Evolutionary conservation across 2,113 vertebrate species (phyloP).

Genomic region (Halcyon senegalensis): DNA sequence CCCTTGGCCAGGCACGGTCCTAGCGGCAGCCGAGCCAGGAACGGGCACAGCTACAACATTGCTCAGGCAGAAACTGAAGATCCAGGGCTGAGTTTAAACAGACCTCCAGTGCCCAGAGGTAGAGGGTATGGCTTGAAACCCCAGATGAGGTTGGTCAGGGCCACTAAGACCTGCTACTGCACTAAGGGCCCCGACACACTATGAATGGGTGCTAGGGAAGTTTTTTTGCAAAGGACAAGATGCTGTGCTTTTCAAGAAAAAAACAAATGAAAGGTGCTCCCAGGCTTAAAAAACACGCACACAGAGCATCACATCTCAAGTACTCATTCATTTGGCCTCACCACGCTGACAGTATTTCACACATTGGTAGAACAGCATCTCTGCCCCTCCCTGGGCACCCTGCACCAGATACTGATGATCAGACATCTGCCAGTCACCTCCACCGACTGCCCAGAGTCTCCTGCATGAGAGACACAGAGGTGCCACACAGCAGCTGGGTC

Average conservation of each 20-base stretch:
- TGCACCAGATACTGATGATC: background rate
- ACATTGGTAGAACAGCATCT: background rate
- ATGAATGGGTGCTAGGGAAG: background rate
- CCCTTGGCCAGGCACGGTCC: background rate
- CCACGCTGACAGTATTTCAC: background rate
- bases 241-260: background rate
- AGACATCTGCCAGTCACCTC: background rate
- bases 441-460: background rate
- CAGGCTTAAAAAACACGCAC: background rate
- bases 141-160: background rate
- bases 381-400: no score
- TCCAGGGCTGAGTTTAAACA: background rate
- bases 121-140: background rate
- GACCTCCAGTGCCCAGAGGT: background rate
- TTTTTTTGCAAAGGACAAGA: background rate
- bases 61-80: background rate
- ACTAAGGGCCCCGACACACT: background rate
- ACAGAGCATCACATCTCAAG: background rate
- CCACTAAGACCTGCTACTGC: background rate
- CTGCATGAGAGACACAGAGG: rapidly evolving
- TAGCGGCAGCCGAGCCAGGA: background rate
- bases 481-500: background rate
- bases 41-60: background rate
- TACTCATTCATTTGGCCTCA: background rate
- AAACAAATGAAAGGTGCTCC: background rate